Base-by-base conservation (phyloP, 2,888 invertebrate genomes). In the Melinopterus prodromus region DNA sequence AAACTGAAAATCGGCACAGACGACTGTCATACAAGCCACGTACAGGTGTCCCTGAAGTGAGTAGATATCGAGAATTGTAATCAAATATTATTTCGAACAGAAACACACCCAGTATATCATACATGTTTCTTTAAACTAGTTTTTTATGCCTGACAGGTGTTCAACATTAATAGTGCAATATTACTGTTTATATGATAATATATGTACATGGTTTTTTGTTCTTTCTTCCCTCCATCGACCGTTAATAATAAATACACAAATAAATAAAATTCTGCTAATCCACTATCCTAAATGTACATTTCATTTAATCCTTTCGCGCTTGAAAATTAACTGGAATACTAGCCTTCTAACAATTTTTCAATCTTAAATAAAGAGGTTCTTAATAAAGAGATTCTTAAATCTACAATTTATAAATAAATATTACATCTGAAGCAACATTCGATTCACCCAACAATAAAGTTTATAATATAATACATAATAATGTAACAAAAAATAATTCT, bases 261-360 rank as follows among this genome's bases (percentile, higher is more conserved):
- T 78, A 80, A 80, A 80, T 78, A 71, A 80, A 80, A 72, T 80
- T 78, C 78, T 80, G 80, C 80, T 78, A 77, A 69, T 71, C 16
- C 76, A 69, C 78, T 80, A 80, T 76, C 70, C 80, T 80, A 80
- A 80, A 78, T 78, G 76, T 78, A 78, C 78, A 76, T 72, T 69
- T 76, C 80, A 78, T 78, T 78, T 76, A 80, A 76, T 80, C 78
- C 53, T 53, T 53, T 9, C 53, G 12, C 12, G 53, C 12, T 2
- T 9, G 53, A 2, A 53, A 53, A 53, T 53, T 6, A 53, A 53
- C 1, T 53, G 53, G 53, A 53, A 53, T 53, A 53, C 53, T 75
- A 77, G 36, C 77, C 77, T 77, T 74, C 69, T 75, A 76, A 79
- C 76, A 79, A 70, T 76, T 69, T 79, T 70, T 76, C 75, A 79